Base-by-base conservation (phyloP, 1,140 invertebrate genomes). In the Thaumetopoea pityocampa region DNA sequence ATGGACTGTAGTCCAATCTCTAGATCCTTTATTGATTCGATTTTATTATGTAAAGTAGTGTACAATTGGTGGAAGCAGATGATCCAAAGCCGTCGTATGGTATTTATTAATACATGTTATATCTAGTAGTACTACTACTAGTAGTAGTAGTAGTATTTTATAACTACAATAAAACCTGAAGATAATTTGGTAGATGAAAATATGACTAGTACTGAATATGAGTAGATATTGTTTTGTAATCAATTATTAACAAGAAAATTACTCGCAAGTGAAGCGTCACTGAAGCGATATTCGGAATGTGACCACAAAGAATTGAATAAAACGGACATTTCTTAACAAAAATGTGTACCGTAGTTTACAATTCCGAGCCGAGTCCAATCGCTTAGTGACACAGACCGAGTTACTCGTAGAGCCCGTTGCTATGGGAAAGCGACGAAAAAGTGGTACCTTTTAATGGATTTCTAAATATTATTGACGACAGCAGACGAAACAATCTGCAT, bases 371-470 rank as follows among this genome's bases (percentile, higher is more conserved):
- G 66, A 53, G 51, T 40, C 71, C 30, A 76, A 80, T 80, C 60
- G 66, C 40, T 65, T 67, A 65, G 63, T 59, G 66, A 68, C 68
- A 67, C 70, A 61, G 57, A 55, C 60, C 54, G 58, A 65, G 52
- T 59, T 56, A 59, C 46, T 66, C 45, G 49, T 60, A 40, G 44
- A 62, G 53, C 47, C 53, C 55, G 56, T 44, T 62, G 56, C 57
- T 58, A 65, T 74, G 65, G 65, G 69, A 74, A 76, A 76, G 50
- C 44, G 30, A 47, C 11, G 38, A 65, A 66, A 64, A 63, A 61
- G 32, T 51, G 11, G 28, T 18, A 48, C 37, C 53, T 51, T 41
- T 51, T 59, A 55, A 64, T 56, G 49, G 54, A 60, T 52, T 35
- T 35, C 20, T 16, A 35, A 35, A 35, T 26, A 35, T 10, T 20